Base-by-base conservation (phyloP, 2,113 vertebrate genomes). In the Pardalotus punctatus region DNA sequence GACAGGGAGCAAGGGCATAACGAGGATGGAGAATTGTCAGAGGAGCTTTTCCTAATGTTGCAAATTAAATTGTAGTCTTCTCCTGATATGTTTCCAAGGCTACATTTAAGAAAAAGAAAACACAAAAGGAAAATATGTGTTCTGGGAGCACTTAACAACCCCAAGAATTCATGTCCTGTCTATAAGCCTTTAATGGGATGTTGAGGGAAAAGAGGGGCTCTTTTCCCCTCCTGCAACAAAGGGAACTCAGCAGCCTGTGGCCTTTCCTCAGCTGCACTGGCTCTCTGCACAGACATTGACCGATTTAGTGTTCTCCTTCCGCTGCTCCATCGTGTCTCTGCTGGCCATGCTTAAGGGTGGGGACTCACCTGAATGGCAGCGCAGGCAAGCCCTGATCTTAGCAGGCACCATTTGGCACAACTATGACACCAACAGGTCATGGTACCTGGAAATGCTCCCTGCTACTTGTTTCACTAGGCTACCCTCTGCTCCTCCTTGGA, bases 321-420 rank as follows among this genome's bases (percentile, higher is more conserved):
- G 43, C 47, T 3, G 1, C 56, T 81, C 38, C 15, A 12, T n/a
- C 2, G 3, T 3, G 2, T 11, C 64, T 9, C 1, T 43, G 48
- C 45, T 8, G 3, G 53, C 21, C 71, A 33, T 8, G 20, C 40
- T 60, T 22, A 14, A 38, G 71, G 21, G 22, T 53, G 13, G 9
- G 28, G 9, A 66, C 43, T 38, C 8, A 4, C 18, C 35, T 24
- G 58, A 33, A 42, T 10, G 27, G 62, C 31, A 54, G 56, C 73
- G 21, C 42, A 50, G 31, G 11, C 12, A 33, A 71, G 24, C 43
- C 42, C 50, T 72, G 43, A 24, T 40, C 45, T 57, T 54, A n/a
- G 40, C 0, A 0, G 45, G 48, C 48, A 25, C 60, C 28, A 2
- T 27, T 47, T 45, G 36, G 25, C 4, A 1, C 54, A 65, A 25